phyloP scores from a whole-genome alignment of 2,113 vertebrate genomes.

The Menura novaehollandiae region DNA sequence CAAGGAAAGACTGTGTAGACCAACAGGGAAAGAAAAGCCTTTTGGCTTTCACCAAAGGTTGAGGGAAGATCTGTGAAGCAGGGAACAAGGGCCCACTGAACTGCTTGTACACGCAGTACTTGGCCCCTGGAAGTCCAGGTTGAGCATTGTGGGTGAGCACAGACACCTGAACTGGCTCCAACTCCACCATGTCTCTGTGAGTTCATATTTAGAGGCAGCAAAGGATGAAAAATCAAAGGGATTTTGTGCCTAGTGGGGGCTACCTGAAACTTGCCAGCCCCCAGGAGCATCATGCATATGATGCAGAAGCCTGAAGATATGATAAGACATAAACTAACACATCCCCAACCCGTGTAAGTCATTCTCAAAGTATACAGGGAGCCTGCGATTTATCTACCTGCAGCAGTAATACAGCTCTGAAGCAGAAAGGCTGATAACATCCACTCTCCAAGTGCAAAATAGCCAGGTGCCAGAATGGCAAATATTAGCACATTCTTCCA shows the following conservation, averaged over 20 bases:
- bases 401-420: not conserved
- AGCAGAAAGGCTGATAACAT: not conserved
- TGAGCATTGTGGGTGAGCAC: not conserved
- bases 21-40: not conserved
- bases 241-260: fast-evolving
- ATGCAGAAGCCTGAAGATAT: not conserved
- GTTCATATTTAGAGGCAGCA: not conserved
- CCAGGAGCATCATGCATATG: not conserved
- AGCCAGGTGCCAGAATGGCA: not conserved
- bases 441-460: not conserved
- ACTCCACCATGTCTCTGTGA: not conserved
- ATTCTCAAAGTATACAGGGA: not conserved
- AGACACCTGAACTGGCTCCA: not conserved
- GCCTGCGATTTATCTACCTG: not conserved
- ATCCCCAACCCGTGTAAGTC: not conserved
- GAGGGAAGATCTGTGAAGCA: not conserved
- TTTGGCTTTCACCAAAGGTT: not conserved
- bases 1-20: not conserved
- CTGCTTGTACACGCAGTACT: not conserved
- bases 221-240: not conserved
- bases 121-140: not conserved
- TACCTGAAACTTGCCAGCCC: not conserved
- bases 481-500: not conserved
- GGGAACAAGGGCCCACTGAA: not conserved
- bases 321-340: not conserved